phyloP scores from a whole-genome alignment of 1,140 invertebrate genomes.

The Gonioctena quinquepunctata region DNA sequence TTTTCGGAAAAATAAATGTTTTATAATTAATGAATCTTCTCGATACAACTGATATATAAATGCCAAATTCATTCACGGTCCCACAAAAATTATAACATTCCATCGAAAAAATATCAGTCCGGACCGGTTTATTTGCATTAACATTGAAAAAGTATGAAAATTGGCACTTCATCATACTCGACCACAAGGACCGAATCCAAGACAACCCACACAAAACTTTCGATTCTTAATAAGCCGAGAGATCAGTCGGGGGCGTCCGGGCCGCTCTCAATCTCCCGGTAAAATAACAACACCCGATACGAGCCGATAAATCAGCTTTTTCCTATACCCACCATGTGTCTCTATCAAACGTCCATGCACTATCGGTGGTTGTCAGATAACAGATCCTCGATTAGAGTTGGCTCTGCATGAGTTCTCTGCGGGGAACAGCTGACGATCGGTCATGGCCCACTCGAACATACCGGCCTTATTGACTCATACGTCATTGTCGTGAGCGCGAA shows the following conservation, averaged over 20 bases:
- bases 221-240: not conserved
- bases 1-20: too few species aligned
- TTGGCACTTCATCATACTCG: not conserved
- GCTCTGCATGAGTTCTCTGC: constrained; percentile 44
- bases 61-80: too few species aligned
- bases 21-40: too few species aligned
- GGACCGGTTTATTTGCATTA: too few species aligned
- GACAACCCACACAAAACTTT: not conserved
- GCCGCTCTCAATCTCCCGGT: not conserved
- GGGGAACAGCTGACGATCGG: constrained; percentile 50
- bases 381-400: constrained; percentile 49
- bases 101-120: too few species aligned
- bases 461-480: constrained; percentile 49
- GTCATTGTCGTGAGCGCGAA: constrained; percentile 39
- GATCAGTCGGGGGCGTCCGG: constrained; percentile 1
- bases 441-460: constrained; percentile 50
- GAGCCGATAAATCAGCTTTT: constrained; percentile 30
- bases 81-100: too few species aligned
- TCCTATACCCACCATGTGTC: constrained; percentile 31
- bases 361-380: constrained; percentile 42
- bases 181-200: not conserved
- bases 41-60: too few species aligned
- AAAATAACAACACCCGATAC: constrained; percentile 6
- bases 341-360: constrained; percentile 40
- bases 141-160: not conserved